Evolutionary conservation across 2,888 invertebrate genomes (phyloP).

Genomic region (Diplolepis rosae): DNA sequence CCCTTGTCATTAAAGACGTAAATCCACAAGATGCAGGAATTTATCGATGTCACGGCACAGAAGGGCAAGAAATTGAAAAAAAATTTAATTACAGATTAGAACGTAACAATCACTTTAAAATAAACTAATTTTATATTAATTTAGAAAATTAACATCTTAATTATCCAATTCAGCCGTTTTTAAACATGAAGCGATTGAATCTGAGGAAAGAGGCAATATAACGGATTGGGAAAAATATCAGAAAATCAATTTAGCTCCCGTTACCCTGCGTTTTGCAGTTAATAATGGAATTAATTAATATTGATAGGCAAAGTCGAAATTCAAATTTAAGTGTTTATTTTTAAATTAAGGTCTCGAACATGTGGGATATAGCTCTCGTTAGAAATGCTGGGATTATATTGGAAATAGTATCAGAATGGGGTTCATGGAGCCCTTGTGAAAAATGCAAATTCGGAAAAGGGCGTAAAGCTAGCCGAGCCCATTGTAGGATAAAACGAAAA

Average conservation of each 20-base stretch:
- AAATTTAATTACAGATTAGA: slow-evolving; percentile 76
- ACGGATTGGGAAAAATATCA: slow-evolving; percentile 75
- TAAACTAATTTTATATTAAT: not conserved
- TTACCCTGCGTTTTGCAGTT: slow-evolving; percentile 74
- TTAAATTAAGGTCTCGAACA: slow-evolving; percentile 66
- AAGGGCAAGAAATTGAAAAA: slow-evolving; percentile 68
- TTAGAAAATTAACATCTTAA: not conserved
- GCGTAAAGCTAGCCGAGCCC: slow-evolving; percentile 72
- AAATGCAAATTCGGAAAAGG: slow-evolving; percentile 71
- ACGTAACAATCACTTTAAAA: slow-evolving; percentile 60
- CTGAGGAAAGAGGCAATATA: slow-evolving; percentile 72
- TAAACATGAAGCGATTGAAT: slow-evolving; percentile 45
- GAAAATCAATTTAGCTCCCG: slow-evolving; percentile 72
- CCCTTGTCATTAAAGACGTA: slow-evolving; percentile 73
- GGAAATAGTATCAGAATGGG: slow-evolving; percentile 76
- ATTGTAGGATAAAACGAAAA: slow-evolving; percentile 74
- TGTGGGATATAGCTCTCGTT: slow-evolving; percentile 71
- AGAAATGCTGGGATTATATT: slow-evolving; percentile 72
- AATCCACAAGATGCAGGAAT: slow-evolving; percentile 72
- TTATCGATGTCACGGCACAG: slow-evolving; percentile 75
- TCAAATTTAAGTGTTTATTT: not conserved
- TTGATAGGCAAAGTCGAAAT: not conserved
- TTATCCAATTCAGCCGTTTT: slow-evolving; percentile 48
- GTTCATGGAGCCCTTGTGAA: slow-evolving; percentile 76
- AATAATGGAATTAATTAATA: slow-evolving; percentile 12